These are phyloP conservation scores for Julus scandinavius DNA, from an alignment of 2,888 invertebrate species.

Conservation along the genomic window DNA sequence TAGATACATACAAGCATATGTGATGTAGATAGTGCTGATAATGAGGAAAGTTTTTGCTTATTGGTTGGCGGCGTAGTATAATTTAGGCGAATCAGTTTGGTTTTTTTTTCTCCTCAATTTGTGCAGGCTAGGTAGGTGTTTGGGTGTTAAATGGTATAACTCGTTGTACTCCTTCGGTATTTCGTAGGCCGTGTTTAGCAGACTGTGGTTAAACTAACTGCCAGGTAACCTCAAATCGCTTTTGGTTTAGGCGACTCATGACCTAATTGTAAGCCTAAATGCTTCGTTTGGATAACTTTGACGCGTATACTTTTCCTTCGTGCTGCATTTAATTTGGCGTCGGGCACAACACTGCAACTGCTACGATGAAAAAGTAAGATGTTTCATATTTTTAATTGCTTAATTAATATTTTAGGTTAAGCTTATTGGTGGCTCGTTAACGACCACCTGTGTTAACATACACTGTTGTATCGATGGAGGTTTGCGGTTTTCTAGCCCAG, in stretches of 20 bases:
- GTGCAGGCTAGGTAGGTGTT: conserved; percentile 4
- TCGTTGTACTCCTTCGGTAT: background rate
- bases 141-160: background rate
- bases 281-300: background rate
- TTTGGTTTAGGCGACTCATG: background rate
- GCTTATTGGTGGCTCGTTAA: background rate
- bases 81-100: background rate
- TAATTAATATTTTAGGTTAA: background rate
- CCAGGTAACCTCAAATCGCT: conserved; percentile 40
- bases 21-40: background rate
- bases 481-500: too few relatives aligned
- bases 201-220: background rate
- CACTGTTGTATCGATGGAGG: too few relatives aligned
- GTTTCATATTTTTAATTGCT: background rate
- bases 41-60: background rate
- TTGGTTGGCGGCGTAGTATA: background rate
- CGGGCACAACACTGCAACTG: background rate
- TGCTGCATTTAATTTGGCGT: background rate
- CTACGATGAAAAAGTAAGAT: conserved; percentile 7
- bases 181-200: background rate
- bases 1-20: background rate
- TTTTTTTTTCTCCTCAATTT: background rate
- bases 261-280: conserved; percentile 9
- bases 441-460: background rate
- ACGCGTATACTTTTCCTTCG: background rate